Conservation (phyloP, 2,888 invertebrate genomes). For the Isotomurus palustris region DNA sequence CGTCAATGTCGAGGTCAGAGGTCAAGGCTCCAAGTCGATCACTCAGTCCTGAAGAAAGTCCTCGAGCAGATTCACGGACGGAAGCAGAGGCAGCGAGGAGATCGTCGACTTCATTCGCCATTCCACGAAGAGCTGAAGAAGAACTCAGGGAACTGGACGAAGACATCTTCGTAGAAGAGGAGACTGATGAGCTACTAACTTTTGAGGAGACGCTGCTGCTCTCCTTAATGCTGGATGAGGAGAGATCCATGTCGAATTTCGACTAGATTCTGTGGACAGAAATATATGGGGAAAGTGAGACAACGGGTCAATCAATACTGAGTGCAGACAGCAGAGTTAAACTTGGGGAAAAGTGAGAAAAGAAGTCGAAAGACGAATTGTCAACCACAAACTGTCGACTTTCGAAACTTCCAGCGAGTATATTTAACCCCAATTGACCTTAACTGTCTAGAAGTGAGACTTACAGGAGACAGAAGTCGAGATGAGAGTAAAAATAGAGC, state of each 20-base stretch:
- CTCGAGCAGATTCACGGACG: conserved; percentile 7
- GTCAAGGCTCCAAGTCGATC: conserved; percentile 8
- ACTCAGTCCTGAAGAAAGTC: conserved; percentile 2
- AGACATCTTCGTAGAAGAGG: conserved; percentile 23
- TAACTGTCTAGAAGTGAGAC: too few species aligned
- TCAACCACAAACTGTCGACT: too few species aligned
- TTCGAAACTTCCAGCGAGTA: too few species aligned
- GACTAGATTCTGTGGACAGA: too few species aligned
- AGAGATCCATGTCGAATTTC: conserved; percentile 20
- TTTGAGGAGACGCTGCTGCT: conserved; percentile 22
- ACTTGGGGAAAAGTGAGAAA: too few species aligned
- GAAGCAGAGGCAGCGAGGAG: conserved; percentile 17
- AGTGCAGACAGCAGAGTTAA: too few species aligned
- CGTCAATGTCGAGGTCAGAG: conserved; percentile 15
- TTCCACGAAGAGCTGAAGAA: conserved; percentile 17
- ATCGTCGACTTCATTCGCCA: conserved; percentile 20
- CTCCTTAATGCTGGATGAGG: conserved; percentile 16
- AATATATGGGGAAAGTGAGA: too few species aligned
- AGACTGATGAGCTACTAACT: conserved; percentile 24
- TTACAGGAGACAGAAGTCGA: too few species aligned
- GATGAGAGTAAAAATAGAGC: too few species aligned
- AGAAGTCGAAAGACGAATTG: too few species aligned
- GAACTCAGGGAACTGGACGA: conserved; percentile 20
- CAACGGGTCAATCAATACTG: too few species aligned
- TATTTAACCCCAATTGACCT: too few species aligned